Percentiles rank a stretch among this genome's conserved stretches.
Evolutionary conservation across 2,888 invertebrate species (phyloP).

Genomic region (Eurytoma adleriae): DNA sequence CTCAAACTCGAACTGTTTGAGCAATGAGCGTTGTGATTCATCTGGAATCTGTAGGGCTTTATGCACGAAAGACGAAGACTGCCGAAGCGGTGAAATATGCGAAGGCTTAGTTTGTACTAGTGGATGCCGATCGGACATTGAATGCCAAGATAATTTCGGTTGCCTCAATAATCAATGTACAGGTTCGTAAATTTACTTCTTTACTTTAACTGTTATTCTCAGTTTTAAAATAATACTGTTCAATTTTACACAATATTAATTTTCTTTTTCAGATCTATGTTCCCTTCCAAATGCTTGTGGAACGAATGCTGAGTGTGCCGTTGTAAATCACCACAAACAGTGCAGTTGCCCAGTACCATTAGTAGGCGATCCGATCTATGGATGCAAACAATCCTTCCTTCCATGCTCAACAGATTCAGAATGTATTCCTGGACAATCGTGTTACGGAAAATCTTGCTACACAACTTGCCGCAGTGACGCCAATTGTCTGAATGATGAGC

Average conservation of each 20-base stretch:
- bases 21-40: constrained; percentile 87
- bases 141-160: constrained; percentile 84
- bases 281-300: constrained; percentile 88
- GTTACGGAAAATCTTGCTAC: constrained; percentile 88
- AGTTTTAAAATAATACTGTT: background rate
- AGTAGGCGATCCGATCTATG: constrained; percentile 85
- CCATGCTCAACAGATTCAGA: constrained; percentile 82
- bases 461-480: constrained; percentile 88
- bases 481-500: constrained; percentile 90
- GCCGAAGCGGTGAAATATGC: constrained; percentile 91
- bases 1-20: constrained; percentile 85
- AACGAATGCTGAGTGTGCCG: constrained; percentile 86
- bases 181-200: constrained; percentile 67
- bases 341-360: constrained; percentile 86
- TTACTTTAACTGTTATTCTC: background rate
- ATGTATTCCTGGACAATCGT: constrained; percentile 84
- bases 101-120: constrained; percentile 86
- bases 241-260: constrained; percentile 1
- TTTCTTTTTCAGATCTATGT: constrained; percentile 81
- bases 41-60: constrained; percentile 89
- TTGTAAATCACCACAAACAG: constrained; percentile 84
- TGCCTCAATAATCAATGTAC: constrained; percentile 89
- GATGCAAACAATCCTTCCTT: constrained; percentile 83
- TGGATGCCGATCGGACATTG: constrained; percentile 89
- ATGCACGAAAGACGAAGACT: constrained; percentile 90